These are phyloP conservation scores for Enteromius mattozi DNA, from an alignment of 2,797 vertebrate species.

Conservation along the genomic window DNA sequence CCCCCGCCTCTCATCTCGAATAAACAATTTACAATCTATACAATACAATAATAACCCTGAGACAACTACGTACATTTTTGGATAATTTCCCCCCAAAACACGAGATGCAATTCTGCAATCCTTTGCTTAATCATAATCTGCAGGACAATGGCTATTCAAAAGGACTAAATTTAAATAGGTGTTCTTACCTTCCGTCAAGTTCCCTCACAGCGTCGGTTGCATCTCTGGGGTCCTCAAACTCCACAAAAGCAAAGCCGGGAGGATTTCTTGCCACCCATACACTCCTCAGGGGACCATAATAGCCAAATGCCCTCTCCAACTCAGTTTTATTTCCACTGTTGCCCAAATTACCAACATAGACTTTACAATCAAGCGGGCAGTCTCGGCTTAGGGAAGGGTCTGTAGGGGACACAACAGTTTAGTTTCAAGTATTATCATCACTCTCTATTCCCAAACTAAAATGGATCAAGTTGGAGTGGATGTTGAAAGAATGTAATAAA, in stretches of 20 bases:
- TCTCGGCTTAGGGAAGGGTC: constrained; percentile 81
- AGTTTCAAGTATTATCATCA: background rate
- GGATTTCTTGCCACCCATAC: constrained; percentile 98
- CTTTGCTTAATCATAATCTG: background rate
- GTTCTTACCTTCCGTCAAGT: constrained; percentile 91
- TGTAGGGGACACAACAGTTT: constrained; percentile 38
- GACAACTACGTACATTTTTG: background rate
- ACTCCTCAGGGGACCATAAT: constrained; percentile 93
- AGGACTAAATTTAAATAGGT: background rate
- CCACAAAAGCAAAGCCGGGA: constrained; percentile 97
- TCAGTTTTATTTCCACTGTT: constrained; percentile 98
- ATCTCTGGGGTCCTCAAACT: constrained; percentile 97
- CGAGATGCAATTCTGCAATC: background rate
- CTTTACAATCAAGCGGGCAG: constrained; percentile 97
- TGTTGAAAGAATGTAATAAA: background rate
- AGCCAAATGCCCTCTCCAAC: constrained; percentile 93
- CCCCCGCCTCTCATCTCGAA: background rate
- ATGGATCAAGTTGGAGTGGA: too few species aligned
- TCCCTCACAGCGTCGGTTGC: constrained; percentile 96
- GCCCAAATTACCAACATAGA: constrained; percentile 97
- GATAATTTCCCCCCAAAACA: background rate
- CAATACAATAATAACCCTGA: background rate
- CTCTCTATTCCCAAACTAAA: background rate
- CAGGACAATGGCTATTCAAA: background rate
- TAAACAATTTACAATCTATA: background rate